Base-by-base conservation (phyloP, 2,113 vertebrate genomes). In the Gymnocephalus cernua region DNA sequence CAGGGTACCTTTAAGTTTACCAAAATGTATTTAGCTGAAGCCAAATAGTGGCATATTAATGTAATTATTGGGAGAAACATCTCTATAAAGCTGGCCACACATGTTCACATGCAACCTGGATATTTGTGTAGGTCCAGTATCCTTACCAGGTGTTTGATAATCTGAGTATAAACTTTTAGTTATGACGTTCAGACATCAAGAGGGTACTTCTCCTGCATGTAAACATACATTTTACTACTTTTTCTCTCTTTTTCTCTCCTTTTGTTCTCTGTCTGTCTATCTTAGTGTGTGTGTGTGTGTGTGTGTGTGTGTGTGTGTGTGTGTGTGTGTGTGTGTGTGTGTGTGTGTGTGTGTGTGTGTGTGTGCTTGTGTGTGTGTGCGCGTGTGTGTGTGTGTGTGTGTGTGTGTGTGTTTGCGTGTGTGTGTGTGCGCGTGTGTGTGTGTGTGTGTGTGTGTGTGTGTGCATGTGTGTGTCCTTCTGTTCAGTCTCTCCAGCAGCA, bases 401-500 rank as follows among this genome's bases (percentile, higher is more conserved):
- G 18, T 80, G 50, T 83, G 41, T 73, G 70, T 66, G 3, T 82
- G 9, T 82, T n/a, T n/a, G n/a, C n/a, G n/a, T n/a, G n/a, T n/a
- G n/a, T n/a, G n/a, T n/a, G n/a, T n/a, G n/a, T n/a, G n/a, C n/a
- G n/a, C n/a, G 4, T 68, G 18, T 68, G 50, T 67, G 25, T 68
- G 47, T 72, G 21, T 79, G 41, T 74, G 15, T 82, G 47, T 85
- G 38, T 76, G 56, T 71, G 13, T 57, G 15, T 51, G n/a, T 78
- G 35, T 44, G 19, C n/a, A n/a, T 51, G 58, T 77, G 73, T 62
- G 57, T 83, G 12, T 64, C 35, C 41, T 83, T 45, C 75, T 44
- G 16, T 41, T 79, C 84, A 74, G 69, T 93, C 88, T 94, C 93
- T 94, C 93, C 93, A 94, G 93, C 86, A 94, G 94, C 95, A 96